phyloP scores from a whole-genome alignment of 1,140 invertebrate species.

The Hycleus phaleratus region DNA sequence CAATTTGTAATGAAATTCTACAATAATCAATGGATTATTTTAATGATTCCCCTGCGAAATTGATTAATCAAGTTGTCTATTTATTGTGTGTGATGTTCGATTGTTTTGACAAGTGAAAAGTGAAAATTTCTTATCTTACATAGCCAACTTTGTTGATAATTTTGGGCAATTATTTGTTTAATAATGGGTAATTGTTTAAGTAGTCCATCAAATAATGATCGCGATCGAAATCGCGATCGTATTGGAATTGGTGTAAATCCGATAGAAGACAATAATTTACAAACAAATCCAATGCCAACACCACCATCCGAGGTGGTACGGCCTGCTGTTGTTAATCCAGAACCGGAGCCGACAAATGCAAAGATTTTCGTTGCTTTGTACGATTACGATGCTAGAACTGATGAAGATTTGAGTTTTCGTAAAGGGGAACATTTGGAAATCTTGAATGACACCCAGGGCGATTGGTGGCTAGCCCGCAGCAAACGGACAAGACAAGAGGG shows the following conservation, averaged over 20 bases:
- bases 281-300: constrained; percentile 55
- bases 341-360: constrained; percentile 57
- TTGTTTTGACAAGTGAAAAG: constrained; percentile 24
- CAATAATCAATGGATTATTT: neutral
- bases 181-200: constrained; percentile 68
- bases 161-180: neutral
- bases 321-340: constrained; percentile 51
- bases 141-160: no score
- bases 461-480: constrained; percentile 98
- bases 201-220: constrained; percentile 55
- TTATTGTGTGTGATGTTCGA: constrained; percentile 4
- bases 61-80: constrained; percentile 2
- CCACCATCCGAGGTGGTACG: constrained; percentile 55
- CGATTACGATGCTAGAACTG: constrained; percentile 97
- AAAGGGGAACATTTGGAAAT: constrained; percentile 98
- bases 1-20: no score
- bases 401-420: constrained; percentile 96
- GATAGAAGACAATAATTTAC: constrained; percentile 52
- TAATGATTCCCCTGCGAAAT: neutral
- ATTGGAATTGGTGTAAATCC: constrained; percentile 30
- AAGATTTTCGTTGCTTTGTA: constrained; percentile 96
- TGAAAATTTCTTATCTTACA: no score
- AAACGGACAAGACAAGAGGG: constrained; percentile 92
- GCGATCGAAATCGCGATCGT: constrained; percentile 49
- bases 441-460: constrained; percentile 93